These are phyloP conservation scores for Salpingus planirostris DNA, from an alignment of 2,888 invertebrate genomes.

Conservation along the genomic window DNA sequence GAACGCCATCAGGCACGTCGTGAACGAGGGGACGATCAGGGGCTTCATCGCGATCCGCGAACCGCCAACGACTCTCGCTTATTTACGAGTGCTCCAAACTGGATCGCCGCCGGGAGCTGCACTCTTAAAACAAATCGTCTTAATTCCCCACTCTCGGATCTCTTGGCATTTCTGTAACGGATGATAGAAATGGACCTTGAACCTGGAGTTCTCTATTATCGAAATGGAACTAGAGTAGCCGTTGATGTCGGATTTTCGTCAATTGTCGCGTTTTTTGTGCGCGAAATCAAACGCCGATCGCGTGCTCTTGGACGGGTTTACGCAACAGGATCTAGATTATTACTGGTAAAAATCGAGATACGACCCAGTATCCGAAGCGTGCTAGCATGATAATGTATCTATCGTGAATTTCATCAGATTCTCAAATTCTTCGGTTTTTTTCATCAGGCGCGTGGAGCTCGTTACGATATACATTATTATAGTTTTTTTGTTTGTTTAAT, in stretches of 20 bases:
- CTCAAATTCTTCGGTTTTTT: no score
- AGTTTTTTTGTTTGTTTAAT: neutral
- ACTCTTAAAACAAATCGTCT: conserved; percentile 37
- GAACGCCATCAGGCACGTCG: conserved; percentile 19
- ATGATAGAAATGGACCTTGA: conserved; percentile 43
- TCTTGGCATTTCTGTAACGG: conserved; percentile 38
- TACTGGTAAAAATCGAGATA: no score
- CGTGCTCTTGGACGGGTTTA: no score
- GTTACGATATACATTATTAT: neutral
- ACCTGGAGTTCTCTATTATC: conserved; percentile 40
- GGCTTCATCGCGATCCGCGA: no score
- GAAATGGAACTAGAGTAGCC: conserved; percentile 36
- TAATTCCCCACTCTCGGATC: conserved; percentile 37
- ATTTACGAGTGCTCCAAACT: conserved; percentile 31
- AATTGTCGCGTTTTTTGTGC: neutral
- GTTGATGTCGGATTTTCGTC: conserved; percentile 6
- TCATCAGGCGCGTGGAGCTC: no score
- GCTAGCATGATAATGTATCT: neutral
- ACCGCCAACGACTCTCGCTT: conserved; percentile 22
- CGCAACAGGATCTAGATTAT: no score
- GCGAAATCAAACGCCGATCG: no score
- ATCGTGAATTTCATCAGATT: neutral
- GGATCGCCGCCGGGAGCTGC: conserved; percentile 32
- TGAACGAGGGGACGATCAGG: no score
- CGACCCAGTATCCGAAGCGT: neutral